A percentile compares a stretch with the other conserved stretches of the same genome.
Conservation (phyloP, 1,140 invertebrate species). For the Drosophila virilis region DNA sequence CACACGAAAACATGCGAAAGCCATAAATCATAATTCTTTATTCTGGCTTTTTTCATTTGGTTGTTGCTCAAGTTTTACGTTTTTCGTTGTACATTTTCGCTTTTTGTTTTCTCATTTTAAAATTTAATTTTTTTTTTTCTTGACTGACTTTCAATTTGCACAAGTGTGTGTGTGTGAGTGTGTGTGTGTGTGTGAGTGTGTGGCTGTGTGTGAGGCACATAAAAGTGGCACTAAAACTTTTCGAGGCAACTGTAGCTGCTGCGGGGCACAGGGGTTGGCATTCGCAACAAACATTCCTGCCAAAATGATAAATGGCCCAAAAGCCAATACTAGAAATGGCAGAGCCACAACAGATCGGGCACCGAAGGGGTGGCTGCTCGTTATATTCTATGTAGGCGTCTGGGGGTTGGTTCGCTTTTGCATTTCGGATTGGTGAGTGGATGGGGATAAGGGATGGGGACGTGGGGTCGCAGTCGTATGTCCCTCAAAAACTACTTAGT, state of each 20-base stretch:
- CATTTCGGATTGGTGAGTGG: constrained; percentile 50
- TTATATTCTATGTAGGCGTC: neutral
- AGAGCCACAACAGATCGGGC: constrained; percentile 40
- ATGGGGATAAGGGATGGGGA: neutral
- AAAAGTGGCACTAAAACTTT: constrained; percentile 64
- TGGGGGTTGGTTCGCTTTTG: constrained; percentile 49
- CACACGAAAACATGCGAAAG: constrained; percentile 69
- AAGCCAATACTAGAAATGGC: constrained; percentile 57
- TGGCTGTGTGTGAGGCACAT: constrained; percentile 30
- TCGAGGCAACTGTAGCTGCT: constrained; percentile 47
- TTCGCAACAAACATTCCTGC: constrained; percentile 49
- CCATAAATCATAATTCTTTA: constrained; percentile 81
- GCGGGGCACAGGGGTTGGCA: constrained; percentile 9
- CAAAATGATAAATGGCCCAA: constrained; percentile 73
- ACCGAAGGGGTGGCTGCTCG: neutral
- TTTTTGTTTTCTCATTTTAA: constrained; percentile 31
- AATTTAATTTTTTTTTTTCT: constrained; percentile 22
- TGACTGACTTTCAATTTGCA: constrained; percentile 61
- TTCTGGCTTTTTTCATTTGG: constrained; percentile 49
- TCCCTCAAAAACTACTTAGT: neutral
- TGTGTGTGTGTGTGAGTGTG: constrained; percentile 22
- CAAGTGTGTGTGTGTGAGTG: constrained; percentile 25
- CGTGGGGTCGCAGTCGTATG: too few relatives aligned
- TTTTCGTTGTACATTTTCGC: constrained; percentile 39
- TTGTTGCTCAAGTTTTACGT: constrained; percentile 46